Percentiles rank a stretch among this genome's conserved stretches.
Evolutionary conservation across 2,888 invertebrate species (phyloP).

Genomic region (Drosophila mettleri): DNA sequence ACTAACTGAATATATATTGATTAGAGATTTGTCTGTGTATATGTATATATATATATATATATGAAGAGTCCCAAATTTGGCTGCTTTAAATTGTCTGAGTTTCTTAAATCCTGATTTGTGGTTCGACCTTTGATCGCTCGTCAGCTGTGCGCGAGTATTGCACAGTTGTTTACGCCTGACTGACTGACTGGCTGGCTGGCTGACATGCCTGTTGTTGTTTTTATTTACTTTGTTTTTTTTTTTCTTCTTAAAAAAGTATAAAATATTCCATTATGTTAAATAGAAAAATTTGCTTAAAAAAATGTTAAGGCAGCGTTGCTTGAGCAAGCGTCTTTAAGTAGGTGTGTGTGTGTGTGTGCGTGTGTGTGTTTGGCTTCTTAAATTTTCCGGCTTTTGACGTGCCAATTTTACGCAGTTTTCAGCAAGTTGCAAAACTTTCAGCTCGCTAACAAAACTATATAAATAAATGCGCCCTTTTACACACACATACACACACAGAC

Average conservation of each 20-base stretch:
- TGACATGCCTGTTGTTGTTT: not conserved
- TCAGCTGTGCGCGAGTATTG: not conserved
- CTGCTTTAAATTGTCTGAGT: no score
- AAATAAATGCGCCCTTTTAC: slow-evolving; percentile 63
- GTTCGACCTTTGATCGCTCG: not conserved
- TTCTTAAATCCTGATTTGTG: no score
- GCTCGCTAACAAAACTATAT: slow-evolving; percentile 72
- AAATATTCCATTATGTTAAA: slow-evolving; percentile 25
- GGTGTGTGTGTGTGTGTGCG: slow-evolving; percentile 8
- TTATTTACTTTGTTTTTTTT: not conserved
- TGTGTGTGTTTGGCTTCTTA: slow-evolving; percentile 43
- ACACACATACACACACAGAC: slow-evolving; percentile 32
- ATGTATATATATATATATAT: not conserved
- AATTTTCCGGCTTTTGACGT: slow-evolving; percentile 75
- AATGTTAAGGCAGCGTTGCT: slow-evolving; percentile 9
- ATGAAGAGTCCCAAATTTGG: not conserved
- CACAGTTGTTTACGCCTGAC: not conserved
- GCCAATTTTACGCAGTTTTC: slow-evolving; percentile 71
- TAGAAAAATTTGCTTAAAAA: slow-evolving; percentile 24
- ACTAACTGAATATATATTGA: not conserved
- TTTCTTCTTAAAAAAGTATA: not conserved
- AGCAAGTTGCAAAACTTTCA: slow-evolving; percentile 55
- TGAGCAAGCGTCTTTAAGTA: slow-evolving; percentile 16
- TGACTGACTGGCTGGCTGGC: not conserved
- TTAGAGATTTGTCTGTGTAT: not conserved